These are phyloP conservation scores for Vulpes ferrilata DNA, from an alignment of 2,113 vertebrate genomes.

Conservation along the genomic window DNA sequence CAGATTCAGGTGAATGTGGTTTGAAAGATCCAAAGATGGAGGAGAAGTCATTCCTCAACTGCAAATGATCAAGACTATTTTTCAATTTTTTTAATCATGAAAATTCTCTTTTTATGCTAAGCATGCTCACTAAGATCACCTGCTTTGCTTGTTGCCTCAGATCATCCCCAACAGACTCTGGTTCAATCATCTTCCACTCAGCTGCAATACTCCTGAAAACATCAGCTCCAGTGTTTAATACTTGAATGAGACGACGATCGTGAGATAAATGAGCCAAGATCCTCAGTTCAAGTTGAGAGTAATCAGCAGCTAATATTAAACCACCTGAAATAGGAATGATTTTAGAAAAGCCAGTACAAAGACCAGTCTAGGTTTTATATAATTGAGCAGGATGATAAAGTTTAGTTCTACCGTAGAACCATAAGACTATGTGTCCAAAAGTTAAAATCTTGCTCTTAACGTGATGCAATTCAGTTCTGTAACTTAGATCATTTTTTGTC, in stretches of 20 bases:
- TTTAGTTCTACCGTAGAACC: background rate
- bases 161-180: constrained; percentile 89
- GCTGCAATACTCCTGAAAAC: constrained; percentile 97
- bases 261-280: constrained; percentile 96
- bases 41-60: background rate
- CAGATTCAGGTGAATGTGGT: background rate
- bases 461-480: background rate
- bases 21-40: constrained; percentile 29
- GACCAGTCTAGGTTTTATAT: background rate
- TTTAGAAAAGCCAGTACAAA: constrained; percentile 4
- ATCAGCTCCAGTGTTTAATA: constrained; percentile 93
- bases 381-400: constrained; percentile 47
- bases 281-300: constrained; percentile 97
- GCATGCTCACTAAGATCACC: constrained; percentile 85
- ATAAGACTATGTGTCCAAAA: background rate
- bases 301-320: constrained; percentile 96
- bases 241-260: constrained; percentile 92
- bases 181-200: constrained; percentile 95
- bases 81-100: background rate
- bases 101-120: background rate
- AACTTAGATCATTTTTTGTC: background rate
- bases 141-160: constrained; percentile 97
- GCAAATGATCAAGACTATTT: background rate
- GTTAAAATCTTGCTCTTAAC: constrained; percentile 17
- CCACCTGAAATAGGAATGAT: constrained; percentile 88